phyloP scores from a whole-genome alignment of 2,888 invertebrate genomes.

The Vesta saturnalis region DNA sequence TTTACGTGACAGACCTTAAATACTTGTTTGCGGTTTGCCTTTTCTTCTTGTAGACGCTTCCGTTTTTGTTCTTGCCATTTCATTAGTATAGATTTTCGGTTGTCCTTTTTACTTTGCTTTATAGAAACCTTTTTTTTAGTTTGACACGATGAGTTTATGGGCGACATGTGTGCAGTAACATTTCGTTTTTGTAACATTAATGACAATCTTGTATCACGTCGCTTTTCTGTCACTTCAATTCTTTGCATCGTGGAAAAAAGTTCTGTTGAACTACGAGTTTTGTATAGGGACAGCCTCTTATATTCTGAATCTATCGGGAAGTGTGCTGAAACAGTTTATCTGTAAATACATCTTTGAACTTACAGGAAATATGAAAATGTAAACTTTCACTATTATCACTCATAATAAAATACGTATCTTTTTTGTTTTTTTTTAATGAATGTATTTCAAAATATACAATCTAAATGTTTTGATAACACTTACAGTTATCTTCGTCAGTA shows the following conservation, averaged over 20 bases:
- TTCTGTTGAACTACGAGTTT: background rate
- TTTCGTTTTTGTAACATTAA: background rate
- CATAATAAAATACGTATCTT: no score
- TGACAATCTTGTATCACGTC: background rate
- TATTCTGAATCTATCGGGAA: no score
- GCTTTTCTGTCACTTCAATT: background rate
- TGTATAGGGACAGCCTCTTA: no score
- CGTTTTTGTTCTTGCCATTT: constrained; percentile 54
- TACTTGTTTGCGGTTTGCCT: constrained; percentile 50
- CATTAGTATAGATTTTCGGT: constrained; percentile 48
- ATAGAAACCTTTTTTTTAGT: background rate
- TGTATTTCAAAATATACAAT: no score
- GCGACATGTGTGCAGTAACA: background rate
- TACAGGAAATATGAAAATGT: no score
- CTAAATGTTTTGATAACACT: no score
- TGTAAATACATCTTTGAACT: no score
- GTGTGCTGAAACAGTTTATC: no score
- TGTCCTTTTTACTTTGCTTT: constrained; percentile 3
- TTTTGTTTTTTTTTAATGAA: no score
- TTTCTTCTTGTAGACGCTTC: constrained; percentile 40
- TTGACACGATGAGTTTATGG: background rate
- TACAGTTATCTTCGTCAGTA: no score
- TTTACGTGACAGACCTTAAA: constrained; percentile 53
- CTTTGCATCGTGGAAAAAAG: background rate
- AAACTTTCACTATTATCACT: no score